These are phyloP conservation scores for Otus sunia DNA, from an alignment of 2,113 vertebrate species.

Conservation along the genomic window DNA sequence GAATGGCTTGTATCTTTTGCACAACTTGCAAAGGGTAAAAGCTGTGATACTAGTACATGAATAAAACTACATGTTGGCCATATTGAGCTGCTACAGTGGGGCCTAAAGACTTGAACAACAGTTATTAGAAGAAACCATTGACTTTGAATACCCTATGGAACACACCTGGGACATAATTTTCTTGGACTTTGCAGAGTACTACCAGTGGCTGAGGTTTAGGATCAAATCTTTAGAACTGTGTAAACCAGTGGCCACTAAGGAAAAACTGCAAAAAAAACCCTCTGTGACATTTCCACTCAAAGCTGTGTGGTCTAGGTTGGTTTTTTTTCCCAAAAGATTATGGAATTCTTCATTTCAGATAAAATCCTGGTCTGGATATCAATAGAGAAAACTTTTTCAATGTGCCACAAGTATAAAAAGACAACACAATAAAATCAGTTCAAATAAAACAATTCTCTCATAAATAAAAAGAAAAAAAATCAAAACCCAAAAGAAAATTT, in stretches of 20 bases:
- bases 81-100: background rate
- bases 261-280: background rate
- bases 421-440: background rate
- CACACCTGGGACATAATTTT: background rate
- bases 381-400: background rate
- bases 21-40: background rate
- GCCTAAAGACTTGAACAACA: background rate
- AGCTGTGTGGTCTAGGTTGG: background rate
- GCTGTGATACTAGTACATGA: background rate
- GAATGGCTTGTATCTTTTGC: background rate
- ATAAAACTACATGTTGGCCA: too few relatives aligned
- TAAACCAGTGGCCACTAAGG: background rate
- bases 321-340: background rate
- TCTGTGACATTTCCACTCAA: background rate
- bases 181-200: background rate
- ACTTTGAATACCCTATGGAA: background rate
- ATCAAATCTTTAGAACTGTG: background rate
- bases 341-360: background rate
- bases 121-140: background rate
- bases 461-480: background rate
- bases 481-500: background rate
- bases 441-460: background rate
- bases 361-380: background rate
- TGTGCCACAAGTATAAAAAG: background rate
- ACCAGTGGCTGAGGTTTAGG: background rate